Evolutionary conservation across 2,113 vertebrate species (phyloP), one percentile per base, ranked within the genome.

Genomic region (Chloropsis cyanopogon): DNA sequence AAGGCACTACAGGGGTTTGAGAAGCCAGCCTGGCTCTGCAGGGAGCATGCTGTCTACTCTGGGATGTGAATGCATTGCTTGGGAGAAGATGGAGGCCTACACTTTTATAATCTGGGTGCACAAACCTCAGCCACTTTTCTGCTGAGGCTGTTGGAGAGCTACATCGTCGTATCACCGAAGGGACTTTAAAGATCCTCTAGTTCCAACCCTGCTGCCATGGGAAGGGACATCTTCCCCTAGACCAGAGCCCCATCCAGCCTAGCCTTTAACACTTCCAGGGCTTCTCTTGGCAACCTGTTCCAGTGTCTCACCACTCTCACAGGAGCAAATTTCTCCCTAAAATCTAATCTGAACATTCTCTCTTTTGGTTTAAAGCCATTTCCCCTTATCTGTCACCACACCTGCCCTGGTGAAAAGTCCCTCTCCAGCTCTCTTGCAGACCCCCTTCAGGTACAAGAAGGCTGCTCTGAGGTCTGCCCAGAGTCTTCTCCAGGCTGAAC

Each of bases 1-100:
- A 66, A 46, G 29, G 5, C 2, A 1, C 3, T 52, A 9, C 7
- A 10, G 33, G 5, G 23, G 10, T 0, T 12, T 16, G 12, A 5
- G 31, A 63, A 66, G 47, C 16, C 54, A 59, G 25, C 11, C 21
- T 49, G 52, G 41, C 44, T 92, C 66, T 88, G 33, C 49, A 53
- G 19, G 25, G 50, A 64, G 15, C 0, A 0, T 72, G 39, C 33
- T 52, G 2, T 49, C 7, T 10, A 70, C 28, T 39, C 39, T 78
- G 21, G 39, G 7, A 71, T 37, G 31, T 42, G 17, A 33, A 52
- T 53, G 56, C 25, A 2, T 53, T 46, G 7, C 52, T 16, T 60
- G 41, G 12, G 44, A 56, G 35, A 86, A 79, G 29, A 35, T 84
- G 44, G 17, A 37, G 21, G 4, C 10, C 29, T 63, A 3, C 0